Conservation (phyloP, 2,888 invertebrate species). For the Actias luna region DNA sequence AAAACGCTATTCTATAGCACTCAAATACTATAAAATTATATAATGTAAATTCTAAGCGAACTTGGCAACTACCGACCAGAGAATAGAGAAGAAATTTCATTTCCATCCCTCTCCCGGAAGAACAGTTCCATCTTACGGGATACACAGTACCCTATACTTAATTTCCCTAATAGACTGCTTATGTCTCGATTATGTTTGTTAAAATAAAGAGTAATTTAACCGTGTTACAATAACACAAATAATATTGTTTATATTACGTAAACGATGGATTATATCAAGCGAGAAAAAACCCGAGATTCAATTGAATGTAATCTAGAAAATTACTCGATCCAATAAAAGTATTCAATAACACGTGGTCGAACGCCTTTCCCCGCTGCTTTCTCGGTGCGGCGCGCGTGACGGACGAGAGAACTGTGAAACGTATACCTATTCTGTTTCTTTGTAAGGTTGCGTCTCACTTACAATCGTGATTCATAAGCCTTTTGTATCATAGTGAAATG, state of each 20-base stretch:
- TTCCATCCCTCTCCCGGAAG: no score
- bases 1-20: no score
- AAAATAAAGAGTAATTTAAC: no score
- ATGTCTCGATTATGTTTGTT: no score
- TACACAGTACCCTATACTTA: no score
- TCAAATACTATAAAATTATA: no score
- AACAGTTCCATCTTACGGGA: no score
- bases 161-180: no score
- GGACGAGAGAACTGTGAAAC: slow-evolving; percentile 25
- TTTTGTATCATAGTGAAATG: no score
- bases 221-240: neutral
- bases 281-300: neutral
- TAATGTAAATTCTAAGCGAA: no score
- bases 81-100: no score
- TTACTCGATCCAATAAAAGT: slow-evolving; percentile 22
- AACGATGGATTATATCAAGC: neutral
- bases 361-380: slow-evolving; percentile 28
- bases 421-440: slow-evolving; percentile 30
- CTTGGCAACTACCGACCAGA: no score
- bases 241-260: neutral
- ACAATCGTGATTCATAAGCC: neutral
- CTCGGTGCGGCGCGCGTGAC: slow-evolving; percentile 39
- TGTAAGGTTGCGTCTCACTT: slow-evolving; percentile 24
- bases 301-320: neutral
- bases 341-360: slow-evolving; percentile 27